phyloP scores from a whole-genome alignment of 2,888 invertebrate genomes.

The Autographa pulchrina region DNA sequence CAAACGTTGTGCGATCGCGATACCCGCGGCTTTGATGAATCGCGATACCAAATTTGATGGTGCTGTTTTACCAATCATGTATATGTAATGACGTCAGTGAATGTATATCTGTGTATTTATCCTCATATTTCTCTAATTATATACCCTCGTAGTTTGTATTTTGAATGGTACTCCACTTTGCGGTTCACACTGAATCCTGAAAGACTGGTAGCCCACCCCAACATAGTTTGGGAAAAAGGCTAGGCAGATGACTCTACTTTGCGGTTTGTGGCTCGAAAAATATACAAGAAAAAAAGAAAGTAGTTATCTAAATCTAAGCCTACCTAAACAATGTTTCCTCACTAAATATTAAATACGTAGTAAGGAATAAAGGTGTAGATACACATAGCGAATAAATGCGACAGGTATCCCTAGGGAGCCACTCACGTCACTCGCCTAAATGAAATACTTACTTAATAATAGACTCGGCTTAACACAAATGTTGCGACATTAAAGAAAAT shows the following conservation, averaged over 20 bases:
- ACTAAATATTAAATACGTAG: slow-evolving; percentile 77
- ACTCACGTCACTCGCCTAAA: slow-evolving; percentile 79
- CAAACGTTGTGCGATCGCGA: slow-evolving; percentile 76
- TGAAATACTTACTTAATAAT: slow-evolving; percentile 87
- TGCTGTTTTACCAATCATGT: slow-evolving; percentile 41
- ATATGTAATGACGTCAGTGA: slow-evolving; percentile 36
- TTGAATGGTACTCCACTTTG: no score
- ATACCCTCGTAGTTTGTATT: no score
- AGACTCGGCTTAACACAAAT: slow-evolving; percentile 76
- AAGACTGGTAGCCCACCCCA: no score
- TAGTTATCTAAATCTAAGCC: neutral
- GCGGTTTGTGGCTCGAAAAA: no score
- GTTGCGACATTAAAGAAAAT: slow-evolving; percentile 75
- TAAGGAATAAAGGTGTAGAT: slow-evolving; percentile 69
- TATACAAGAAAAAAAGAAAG: no score
- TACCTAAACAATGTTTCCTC: slow-evolving; percentile 60
- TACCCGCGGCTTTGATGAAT: slow-evolving; percentile 81
- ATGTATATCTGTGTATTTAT: neutral
- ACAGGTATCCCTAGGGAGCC: slow-evolving; percentile 84
- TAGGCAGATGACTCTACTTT: no score
- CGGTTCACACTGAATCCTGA: no score
- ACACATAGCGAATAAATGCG: slow-evolving; percentile 82
- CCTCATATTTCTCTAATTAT: no score
- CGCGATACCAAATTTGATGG: slow-evolving; percentile 71
- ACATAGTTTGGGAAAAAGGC: no score